Evolutionary conservation across 2,888 invertebrate species (phyloP), one percentile per base, ranked within the genome.

Genomic region (Tiphia femorata): DNA sequence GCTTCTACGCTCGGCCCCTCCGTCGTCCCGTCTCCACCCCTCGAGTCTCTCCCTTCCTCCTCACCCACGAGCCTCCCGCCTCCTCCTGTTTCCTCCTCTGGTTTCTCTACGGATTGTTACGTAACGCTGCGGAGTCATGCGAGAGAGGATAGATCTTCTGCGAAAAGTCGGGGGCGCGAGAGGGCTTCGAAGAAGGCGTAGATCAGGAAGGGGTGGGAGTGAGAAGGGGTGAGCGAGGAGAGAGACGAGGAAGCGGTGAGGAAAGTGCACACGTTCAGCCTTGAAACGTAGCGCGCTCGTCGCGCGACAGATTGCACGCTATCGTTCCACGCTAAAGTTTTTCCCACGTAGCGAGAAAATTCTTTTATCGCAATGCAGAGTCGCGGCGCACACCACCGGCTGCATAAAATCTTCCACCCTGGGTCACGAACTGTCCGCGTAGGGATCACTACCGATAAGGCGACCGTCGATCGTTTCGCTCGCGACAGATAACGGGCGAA

Each of bases 41-140:
- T n/a, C n/a, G n/a, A n/a, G 17, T 37, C 37, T 16, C 3, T 37
- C 16, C 14, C 19, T 17, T 17, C 17, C 10, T 37, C 21, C 20
- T 27, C 27, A 14, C 12, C 33, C 21, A 12, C 14, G 25, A 40
- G 35, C 20, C 25, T 51, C 30, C 49, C 48, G 42, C 40, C 54
- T 23, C 29, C 51, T 42, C 51, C 27, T 6, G 35, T 46, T 33
- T 48, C 48, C 43, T 44, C 51, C 58, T 44, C 56, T 51, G 53
- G 48, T 55, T 53, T 46, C 46, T 55, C 51, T 52, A 27, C 58
- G 30, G 62, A 51, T 51, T 53, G 67, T 70, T 70, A 62, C 70
- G 70, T 70, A 70, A 70, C 62, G 64, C 60, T 67, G 67, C 67
- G 56, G 70, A 70, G 70, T 62, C 67, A 67, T 60, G 57, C 67